A percentile compares a stretch with the other conserved stretches of the same genome.
These are phyloP conservation scores for Dimorphilus gyrociliatus DNA, from an alignment of 2,888 invertebrate species.

Conservation along the genomic window DNA sequence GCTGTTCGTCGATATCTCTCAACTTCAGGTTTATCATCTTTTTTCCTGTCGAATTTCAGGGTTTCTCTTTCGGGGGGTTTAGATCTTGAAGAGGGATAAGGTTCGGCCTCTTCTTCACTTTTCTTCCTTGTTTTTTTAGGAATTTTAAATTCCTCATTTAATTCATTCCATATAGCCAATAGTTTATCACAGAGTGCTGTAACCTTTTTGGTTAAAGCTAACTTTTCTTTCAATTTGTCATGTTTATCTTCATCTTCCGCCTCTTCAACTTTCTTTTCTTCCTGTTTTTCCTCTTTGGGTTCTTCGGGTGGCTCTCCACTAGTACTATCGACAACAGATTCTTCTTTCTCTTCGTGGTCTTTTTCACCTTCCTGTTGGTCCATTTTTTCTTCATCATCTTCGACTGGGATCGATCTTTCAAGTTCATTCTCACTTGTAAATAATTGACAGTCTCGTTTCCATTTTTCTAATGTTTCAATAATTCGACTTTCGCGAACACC, in stretches of 20 bases:
- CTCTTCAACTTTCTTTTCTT: constrained; percentile 2
- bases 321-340: no score
- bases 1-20: no score
- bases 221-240: constrained; percentile 5
- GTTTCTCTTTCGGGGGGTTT: no score
- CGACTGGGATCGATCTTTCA: constrained; percentile 2
- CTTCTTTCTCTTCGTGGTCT: constrained; percentile 10
- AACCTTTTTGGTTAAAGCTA: constrained; percentile 1
- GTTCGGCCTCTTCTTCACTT: constrained; percentile 3
- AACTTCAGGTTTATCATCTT: no score
- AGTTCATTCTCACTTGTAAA: constrained; percentile 1
- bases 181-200: background rate
- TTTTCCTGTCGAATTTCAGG: no score
- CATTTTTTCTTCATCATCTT: constrained; percentile 10
- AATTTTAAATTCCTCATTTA: constrained; percentile 2
- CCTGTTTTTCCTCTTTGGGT: constrained; percentile 4
- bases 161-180: background rate
- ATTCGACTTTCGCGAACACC: constrained; percentile 82
- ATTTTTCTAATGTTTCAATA: constrained; percentile 62
- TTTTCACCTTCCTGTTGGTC: constrained; percentile 14
- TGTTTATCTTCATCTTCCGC: constrained; percentile 4
- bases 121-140: constrained; percentile 1
- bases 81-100: no score
- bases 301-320: no score
- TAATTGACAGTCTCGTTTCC: no score